Evolutionary conservation across 2,113 vertebrate genomes (phyloP).

Genomic region (Orthonyx spaldingii): DNA sequence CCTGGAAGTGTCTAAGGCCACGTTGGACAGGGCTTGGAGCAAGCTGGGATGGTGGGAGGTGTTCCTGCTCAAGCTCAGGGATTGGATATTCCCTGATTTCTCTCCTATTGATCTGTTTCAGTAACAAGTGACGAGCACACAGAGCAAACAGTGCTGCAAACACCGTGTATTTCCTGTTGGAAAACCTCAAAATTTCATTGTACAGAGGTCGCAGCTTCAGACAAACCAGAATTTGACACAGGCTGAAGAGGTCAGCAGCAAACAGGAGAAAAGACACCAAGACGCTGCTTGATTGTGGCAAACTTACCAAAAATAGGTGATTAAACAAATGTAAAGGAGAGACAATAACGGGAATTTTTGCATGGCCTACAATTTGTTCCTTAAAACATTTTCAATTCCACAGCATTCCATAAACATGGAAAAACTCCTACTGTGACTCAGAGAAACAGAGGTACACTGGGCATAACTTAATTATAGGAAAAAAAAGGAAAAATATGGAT

Average conservation of each 20-base stretch:
- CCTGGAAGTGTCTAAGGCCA: not conserved
- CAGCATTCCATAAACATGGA: not conserved
- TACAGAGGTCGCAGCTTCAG: not conserved
- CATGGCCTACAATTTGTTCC: not conserved
- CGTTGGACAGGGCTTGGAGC: not conserved
- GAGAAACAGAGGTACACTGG: not conserved
- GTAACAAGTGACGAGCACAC: not conserved
- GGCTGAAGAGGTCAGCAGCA: not conserved
- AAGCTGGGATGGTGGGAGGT: not conserved
- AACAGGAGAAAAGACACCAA: not conserved
- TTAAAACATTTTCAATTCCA: not conserved
- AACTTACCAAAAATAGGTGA: not conserved
- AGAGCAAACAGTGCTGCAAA: not conserved
- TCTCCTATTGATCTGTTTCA: not conserved
- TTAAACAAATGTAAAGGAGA: not conserved
- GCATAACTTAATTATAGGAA: not conserved
- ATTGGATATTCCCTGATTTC: not conserved
- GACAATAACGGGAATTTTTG: not conserved
- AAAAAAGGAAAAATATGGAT: not conserved
- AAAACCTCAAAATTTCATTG: not conserved
- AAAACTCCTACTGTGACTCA: not conserved
- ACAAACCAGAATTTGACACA: not conserved
- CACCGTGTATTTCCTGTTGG: not conserved
- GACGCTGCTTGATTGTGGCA: not conserved
- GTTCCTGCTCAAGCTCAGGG: not conserved